Base-by-base conservation (phyloP, 2,888 invertebrate genomes). In the Cryptus viduatorius region DNA sequence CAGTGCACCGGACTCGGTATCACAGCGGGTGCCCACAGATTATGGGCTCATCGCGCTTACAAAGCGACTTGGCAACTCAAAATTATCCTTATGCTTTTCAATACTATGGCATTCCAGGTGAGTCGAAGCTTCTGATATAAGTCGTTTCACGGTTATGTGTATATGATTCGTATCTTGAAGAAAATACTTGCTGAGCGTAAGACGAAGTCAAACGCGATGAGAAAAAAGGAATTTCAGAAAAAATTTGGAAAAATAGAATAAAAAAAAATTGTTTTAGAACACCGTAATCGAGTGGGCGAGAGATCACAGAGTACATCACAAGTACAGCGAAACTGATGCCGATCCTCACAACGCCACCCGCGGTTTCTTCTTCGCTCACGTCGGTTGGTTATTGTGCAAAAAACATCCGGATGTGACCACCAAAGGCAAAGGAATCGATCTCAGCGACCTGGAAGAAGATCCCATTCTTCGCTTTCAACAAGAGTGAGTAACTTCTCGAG, bases 31-130 rank as follows among this genome's bases (percentile, higher is more conserved):
- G 98, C 98, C 1, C 99, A 99, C 94, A 95, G 99, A 89, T 95
- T 99, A 44, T 99, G 99, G 99, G 96, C 99, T 0, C 99, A 99
- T 94, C 96, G 97, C 91, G 96, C 98, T 0, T 99, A 99, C 95
- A 99, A 99, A 95, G 99, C 99, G 7, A 98, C 96, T 94, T 96
- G 97, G 95, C 99, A 98, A 0, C 95, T 99, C 4, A 95, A 97
- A 88, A 89, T 98, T 7, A 94, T 99, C 50, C 95, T 99, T 82
- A 95, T 96, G 50, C 89, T 97, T 67, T 97, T 97, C 94, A 98
- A 99, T 94, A 98, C 98, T 0, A 93, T 98, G 65, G 98, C 99
- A 68, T 98, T 98, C 94, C 98, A 98, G 95, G 97, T 97, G 94
- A 94, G 92, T 85, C 48, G 78, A 67, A 37, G 16, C 19, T 71